Conservation (phyloP, 1,140 invertebrate species). For the Tetramorium parvispinum region DNA sequence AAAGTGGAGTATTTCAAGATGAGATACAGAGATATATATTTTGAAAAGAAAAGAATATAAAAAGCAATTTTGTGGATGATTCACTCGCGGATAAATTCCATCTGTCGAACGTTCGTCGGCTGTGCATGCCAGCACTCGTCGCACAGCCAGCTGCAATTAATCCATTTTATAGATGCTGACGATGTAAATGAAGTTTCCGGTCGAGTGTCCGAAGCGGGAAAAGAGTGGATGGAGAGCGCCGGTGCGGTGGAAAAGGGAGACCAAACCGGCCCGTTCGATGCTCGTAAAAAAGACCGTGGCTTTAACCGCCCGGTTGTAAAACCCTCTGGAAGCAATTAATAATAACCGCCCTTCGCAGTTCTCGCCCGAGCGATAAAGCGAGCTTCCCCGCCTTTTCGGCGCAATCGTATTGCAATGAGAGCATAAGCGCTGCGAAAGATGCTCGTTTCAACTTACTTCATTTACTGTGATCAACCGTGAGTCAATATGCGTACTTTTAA, state of each 20-base stretch:
- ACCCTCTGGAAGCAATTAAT: slow-evolving; percentile 68
- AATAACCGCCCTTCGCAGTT: slow-evolving; percentile 61
- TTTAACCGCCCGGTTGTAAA: slow-evolving; percentile 67
- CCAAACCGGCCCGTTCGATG: slow-evolving; percentile 49
- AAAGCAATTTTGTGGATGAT: neutral
- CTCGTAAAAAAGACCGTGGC: slow-evolving; percentile 69
- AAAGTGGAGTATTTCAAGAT: neutral
- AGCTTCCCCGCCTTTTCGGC: slow-evolving; percentile 32
- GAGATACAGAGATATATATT: neutral
- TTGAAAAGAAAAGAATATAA: neutral
- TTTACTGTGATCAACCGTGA: neutral
- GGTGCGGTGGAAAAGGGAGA: slow-evolving; percentile 1
- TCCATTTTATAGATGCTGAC: slow-evolving; percentile 74
- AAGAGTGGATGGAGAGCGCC: neutral
- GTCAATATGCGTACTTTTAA: neutral
- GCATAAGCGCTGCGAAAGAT: slow-evolving; percentile 8
- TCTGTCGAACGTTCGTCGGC: slow-evolving; percentile 55
- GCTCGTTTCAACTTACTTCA: neutral
- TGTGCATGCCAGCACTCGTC: slow-evolving; percentile 58
- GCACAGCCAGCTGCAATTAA: slow-evolving; percentile 70
- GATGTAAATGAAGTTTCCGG: slow-evolving; percentile 73
- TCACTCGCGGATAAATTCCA: slow-evolving; percentile 65
- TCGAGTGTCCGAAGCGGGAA: slow-evolving; percentile 54
- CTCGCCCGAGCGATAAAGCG: slow-evolving; percentile 39
- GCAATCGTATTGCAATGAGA: slow-evolving; percentile 33